A percentile compares a stretch with the other conserved stretches of the same genome.
These are phyloP conservation scores for Oncorhynchus keta DNA, from an alignment of 2,113 vertebrate species.

Conservation along the genomic window DNA sequence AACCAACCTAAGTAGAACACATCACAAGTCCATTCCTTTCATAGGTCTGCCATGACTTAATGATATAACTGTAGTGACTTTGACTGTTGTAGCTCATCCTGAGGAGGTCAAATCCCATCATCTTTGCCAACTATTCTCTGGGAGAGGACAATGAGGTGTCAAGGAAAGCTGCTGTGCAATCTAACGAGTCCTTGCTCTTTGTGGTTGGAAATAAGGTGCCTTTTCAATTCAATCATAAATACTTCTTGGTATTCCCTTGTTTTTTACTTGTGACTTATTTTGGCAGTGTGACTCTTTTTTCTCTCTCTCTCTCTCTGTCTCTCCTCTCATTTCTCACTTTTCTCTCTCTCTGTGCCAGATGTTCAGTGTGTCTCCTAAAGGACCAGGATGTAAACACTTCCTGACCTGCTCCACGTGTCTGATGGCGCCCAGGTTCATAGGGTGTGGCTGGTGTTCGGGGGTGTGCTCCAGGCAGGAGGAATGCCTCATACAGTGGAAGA, in stretches of 20 bases:
- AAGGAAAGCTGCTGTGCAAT: conserved; percentile 69
- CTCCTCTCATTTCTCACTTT: not conserved
- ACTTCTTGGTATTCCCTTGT: not conserved
- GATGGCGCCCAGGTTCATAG: conserved; percentile 82
- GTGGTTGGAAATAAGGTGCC: conserved; percentile 83
- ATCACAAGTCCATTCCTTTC: too few species aligned
- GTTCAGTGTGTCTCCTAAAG: conserved; percentile 78
- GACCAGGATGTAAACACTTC: conserved; percentile 90
- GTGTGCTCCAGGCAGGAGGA: conserved; percentile 71
- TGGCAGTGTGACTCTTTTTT: not conserved
- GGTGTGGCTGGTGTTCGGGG: conserved; percentile 87
- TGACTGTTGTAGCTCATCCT: conserved; percentile 81
- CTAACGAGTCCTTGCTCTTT: conserved; percentile 77
- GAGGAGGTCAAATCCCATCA: conserved; percentile 62
- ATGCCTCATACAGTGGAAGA: conserved; percentile 77
- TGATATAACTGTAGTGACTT: conserved; percentile 18
- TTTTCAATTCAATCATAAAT: not conserved
- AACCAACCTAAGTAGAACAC: too few species aligned
- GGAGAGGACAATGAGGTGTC: conserved; percentile 64
- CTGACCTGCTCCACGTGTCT: conserved; percentile 83
- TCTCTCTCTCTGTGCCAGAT: conserved; percentile 65
- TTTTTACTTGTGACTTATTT: not conserved
- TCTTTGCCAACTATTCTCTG: conserved; percentile 91
- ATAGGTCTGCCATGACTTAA: not conserved
- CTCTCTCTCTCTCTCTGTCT: not conserved